These are phyloP conservation scores for Orchesellides sinensis DNA, from an alignment of 2,888 invertebrate species.

Conservation along the genomic window DNA sequence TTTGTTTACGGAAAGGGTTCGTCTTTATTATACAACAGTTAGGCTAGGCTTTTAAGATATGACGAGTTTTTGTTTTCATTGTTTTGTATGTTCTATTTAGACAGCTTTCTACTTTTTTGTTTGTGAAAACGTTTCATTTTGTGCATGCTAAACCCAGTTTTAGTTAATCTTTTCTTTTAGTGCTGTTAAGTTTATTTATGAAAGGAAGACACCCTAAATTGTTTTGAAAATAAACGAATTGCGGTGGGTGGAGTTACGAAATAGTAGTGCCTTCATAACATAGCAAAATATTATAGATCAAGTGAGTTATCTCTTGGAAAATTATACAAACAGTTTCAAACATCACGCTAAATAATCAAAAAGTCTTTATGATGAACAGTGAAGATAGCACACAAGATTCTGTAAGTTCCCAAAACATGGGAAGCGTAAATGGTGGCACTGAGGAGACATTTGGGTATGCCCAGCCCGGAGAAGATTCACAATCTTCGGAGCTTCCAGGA, in stretches of 20 bases:
- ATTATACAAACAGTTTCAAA: neutral
- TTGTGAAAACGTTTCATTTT: too few species aligned
- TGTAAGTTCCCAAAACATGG: slow-evolving; percentile 50
- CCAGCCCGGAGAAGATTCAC: slow-evolving; percentile 44
- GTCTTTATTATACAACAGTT: neutral
- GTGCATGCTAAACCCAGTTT: neutral
- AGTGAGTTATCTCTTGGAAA: too few species aligned
- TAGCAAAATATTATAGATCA: neutral
- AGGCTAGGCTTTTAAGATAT: neutral
- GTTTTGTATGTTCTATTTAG: neutral
- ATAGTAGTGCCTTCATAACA: neutral
- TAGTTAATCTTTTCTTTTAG: too few species aligned
- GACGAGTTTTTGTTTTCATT: neutral
- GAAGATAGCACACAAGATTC: slow-evolving; percentile 64
- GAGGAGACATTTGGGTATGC: slow-evolving; percentile 19
- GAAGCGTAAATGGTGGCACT: slow-evolving; percentile 40
- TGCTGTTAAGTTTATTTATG: neutral
- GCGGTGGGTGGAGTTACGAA: neutral
- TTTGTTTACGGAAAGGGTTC: neutral
- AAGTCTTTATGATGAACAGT: slow-evolving; percentile 46
- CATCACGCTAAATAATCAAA: neutral
- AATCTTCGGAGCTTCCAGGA: slow-evolving; percentile 33
- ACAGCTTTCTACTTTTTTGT: neutral
- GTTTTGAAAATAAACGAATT: neutral
- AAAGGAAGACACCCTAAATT: too few species aligned